These are phyloP conservation scores for Acropternis orthonyx DNA, from an alignment of 2,797 vertebrate genomes.

Conservation along the genomic window DNA sequence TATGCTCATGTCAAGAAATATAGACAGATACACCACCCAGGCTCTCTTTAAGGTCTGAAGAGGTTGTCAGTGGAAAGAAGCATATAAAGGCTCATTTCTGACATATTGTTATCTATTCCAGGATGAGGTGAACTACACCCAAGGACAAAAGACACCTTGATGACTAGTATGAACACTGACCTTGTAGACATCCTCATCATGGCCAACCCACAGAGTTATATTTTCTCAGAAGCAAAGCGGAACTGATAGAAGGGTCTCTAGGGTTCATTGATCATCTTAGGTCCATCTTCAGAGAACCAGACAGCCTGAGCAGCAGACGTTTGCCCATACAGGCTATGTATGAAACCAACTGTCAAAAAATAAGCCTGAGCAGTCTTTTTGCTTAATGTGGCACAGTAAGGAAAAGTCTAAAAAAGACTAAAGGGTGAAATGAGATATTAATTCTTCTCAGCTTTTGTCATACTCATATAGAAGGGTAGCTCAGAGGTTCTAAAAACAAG, in stretches of 20 bases:
- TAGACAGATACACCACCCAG: neutral
- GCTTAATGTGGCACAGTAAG: neutral
- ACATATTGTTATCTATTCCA: neutral
- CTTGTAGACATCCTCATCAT: neutral
- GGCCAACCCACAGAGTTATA: fast-evolving
- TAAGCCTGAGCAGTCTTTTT: neutral
- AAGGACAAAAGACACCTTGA: neutral
- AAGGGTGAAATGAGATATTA: neutral
- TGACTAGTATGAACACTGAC: neutral
- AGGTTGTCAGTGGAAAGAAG: neutral
- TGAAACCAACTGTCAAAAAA: neutral
- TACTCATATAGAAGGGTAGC: neutral
- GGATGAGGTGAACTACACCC: neutral
- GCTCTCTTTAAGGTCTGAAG: neutral
- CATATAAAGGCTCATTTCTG: neutral
- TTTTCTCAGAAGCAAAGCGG: neutral
- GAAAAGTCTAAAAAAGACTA: neutral
- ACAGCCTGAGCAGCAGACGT: neutral
- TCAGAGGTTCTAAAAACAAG: neutral
- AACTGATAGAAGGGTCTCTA: neutral
- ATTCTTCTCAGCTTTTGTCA: neutral
- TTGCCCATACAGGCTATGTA: neutral
- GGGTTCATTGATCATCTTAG: neutral
- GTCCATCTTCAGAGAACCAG: neutral
- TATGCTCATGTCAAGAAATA: neutral